Evolutionary conservation across 2,797 vertebrate species (phyloP).

Genomic region (Spinus olivaceus): DNA sequence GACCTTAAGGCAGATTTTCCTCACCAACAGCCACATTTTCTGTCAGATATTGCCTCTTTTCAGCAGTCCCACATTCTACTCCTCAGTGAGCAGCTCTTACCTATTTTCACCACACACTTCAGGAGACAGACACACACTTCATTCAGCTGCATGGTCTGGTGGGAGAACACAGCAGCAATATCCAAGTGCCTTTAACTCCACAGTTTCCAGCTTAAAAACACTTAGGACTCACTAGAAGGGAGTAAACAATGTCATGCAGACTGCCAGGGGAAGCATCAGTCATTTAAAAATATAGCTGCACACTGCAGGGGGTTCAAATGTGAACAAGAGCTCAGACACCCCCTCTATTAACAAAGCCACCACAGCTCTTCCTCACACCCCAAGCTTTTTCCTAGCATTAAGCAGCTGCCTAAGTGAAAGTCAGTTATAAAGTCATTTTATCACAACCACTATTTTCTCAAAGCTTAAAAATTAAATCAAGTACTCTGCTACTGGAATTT

Average conservation of each 20-base stretch:
- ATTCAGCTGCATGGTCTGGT: background rate
- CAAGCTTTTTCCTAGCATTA: background rate
- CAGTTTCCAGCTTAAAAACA: background rate
- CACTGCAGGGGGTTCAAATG: background rate
- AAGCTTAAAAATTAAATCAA: constrained; percentile 42
- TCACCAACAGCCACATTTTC: background rate
- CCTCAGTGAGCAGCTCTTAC: background rate
- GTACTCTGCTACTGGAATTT: background rate
- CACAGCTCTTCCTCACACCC: background rate
- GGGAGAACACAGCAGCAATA: background rate
- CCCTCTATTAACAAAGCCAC: background rate
- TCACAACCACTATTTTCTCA: background rate
- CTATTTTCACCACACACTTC: background rate
- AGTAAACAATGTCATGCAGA: background rate
- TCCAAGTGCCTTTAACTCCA: background rate
- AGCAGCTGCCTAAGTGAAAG: background rate
- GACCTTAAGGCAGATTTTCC: background rate
- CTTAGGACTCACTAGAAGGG: background rate
- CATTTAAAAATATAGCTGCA: background rate
- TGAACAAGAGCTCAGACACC: background rate
- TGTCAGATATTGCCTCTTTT: background rate
- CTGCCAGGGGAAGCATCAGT: background rate
- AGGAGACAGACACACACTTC: background rate
- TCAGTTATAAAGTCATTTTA: background rate
- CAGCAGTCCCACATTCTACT: background rate